These are phyloP conservation scores for Tetragonula clypearis DNA, from an alignment of 1,140 invertebrate genomes.

Conservation along the genomic window DNA sequence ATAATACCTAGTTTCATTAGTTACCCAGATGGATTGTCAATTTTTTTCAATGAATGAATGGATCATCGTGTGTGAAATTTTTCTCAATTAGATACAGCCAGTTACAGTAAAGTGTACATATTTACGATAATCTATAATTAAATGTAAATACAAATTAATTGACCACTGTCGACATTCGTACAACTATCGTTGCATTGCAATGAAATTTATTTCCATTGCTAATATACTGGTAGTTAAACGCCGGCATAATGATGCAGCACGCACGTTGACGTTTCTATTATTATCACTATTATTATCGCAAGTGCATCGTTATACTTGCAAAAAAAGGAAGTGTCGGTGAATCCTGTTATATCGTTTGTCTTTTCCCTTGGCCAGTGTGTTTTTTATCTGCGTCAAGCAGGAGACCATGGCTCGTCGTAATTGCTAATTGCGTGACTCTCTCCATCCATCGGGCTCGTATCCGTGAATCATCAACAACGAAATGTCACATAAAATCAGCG, in stretches of 20 bases:
- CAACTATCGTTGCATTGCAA: not conserved
- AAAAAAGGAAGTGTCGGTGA: conserved; percentile 1
- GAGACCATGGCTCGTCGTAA: conserved; percentile 3
- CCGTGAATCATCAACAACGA: conserved; percentile 1
- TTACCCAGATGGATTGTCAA: not conserved
- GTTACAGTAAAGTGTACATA: no score
- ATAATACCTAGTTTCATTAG: not conserved
- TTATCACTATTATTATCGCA: not conserved
- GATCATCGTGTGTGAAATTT: no score
- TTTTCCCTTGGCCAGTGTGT: not conserved
- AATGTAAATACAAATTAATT: no score
- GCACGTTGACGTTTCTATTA: not conserved
- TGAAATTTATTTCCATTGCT: not conserved
- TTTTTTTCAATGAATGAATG: not conserved
- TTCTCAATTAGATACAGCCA: no score
- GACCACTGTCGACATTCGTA: no score
- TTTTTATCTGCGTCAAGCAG: conserved; percentile 1
- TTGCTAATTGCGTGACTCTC: conserved; percentile 15
- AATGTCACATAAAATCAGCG: conserved; percentile 13
- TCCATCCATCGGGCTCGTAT: not conserved
- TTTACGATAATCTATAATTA: no score
- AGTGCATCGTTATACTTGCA: not conserved
- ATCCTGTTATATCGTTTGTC: conserved; percentile 7
- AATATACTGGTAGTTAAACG: no score
- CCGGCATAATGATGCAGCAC: not conserved